Conservation (phyloP, 2,888 invertebrate species). For the Aelia acuminata region DNA sequence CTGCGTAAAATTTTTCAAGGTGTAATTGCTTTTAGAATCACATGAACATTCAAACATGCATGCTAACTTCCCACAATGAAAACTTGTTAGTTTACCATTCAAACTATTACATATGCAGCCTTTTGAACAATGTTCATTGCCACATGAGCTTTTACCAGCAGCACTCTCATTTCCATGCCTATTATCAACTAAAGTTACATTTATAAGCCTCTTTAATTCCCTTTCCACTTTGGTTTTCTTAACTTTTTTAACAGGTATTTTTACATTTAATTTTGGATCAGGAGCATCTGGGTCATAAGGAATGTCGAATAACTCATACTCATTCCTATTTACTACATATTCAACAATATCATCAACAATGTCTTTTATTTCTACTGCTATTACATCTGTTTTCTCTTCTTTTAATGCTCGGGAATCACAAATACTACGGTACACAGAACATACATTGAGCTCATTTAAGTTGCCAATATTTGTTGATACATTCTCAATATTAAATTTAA, state of each 20-base stretch:
- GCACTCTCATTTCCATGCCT: not conserved
- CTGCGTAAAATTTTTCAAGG: not conserved
- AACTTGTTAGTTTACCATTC: conserved; percentile 11
- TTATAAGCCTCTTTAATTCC: conserved; percentile 44
- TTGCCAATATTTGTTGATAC: conserved; percentile 25
- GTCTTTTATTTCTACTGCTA: conserved; percentile 28
- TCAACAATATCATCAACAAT: conserved; percentile 34
- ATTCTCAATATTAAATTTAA: conserved; percentile 6
- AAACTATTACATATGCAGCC: conserved; percentile 50
- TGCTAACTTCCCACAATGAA: not conserved
- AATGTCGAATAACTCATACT: not conserved
- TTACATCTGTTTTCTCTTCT: not conserved
- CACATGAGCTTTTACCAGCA: conserved; percentile 25
- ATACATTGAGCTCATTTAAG: conserved; percentile 19
- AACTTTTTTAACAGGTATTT: conserved; percentile 18
- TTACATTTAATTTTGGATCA: not conserved
- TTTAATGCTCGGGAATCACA: conserved; percentile 11
- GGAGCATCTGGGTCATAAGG: conserved; percentile 45
- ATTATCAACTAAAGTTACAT: conserved; percentile 52
- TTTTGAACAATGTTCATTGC: conserved; percentile 49
- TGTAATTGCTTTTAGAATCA: not conserved
- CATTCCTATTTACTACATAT: conserved; percentile 45
- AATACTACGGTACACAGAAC: conserved; percentile 36
- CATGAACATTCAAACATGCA: conserved; percentile 56
- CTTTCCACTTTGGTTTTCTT: conserved; percentile 53